Evolutionary conservation across 1,140 invertebrate species (phyloP), one percentile per base, ranked within the genome.

Genomic region (Ditylenchus dipsaci): DNA sequence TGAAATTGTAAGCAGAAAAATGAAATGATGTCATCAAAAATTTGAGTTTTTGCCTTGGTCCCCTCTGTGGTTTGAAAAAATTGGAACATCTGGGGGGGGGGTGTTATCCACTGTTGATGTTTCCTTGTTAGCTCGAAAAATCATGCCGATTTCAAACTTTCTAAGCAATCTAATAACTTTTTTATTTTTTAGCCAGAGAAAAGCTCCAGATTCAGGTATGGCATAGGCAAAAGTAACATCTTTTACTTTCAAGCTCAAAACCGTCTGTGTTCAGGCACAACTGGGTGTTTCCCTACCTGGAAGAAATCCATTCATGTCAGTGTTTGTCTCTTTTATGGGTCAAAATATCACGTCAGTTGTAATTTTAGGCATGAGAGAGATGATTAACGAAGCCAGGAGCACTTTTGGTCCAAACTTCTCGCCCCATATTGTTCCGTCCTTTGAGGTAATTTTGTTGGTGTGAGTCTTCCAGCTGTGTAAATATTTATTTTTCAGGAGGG

Each of bases 341-440:
- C n/a, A 38, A 38, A 38, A 11, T 5, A 5, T 38, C 11, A 38
- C 33, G 11, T 38, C 33, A n/a, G n/a, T 38, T 38, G 11, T 3
- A 38, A 5, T 38, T 38, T 5, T 11, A 38, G 33, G 27, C 45
- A 76, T 76, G 65, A 58, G 66, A 9, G 68, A 76, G 5, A 61
- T 77, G 15, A 63, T 76, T 8, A 76, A 76, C 17, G 78, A 76
- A n/a, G 65, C 75, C 0, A 33, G 42, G 33, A 42, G 17, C 17
- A 79, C 74, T 19, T 76, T 76, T 58, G 75, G 77, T 1, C n/a
- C 56, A 13, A 60, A 76, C 17, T 76, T 77, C 53, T 33, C 74
- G n/a, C 29, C 49, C 21, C 59, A 79, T 57, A 61, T 76, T 63
- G 69, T 76, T n/a, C 77, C 75, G 17, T 77, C 75, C 56, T 80